phyloP scores from a whole-genome alignment of 2,797 vertebrate species.

The Parauchenoglanis ngamensis region DNA sequence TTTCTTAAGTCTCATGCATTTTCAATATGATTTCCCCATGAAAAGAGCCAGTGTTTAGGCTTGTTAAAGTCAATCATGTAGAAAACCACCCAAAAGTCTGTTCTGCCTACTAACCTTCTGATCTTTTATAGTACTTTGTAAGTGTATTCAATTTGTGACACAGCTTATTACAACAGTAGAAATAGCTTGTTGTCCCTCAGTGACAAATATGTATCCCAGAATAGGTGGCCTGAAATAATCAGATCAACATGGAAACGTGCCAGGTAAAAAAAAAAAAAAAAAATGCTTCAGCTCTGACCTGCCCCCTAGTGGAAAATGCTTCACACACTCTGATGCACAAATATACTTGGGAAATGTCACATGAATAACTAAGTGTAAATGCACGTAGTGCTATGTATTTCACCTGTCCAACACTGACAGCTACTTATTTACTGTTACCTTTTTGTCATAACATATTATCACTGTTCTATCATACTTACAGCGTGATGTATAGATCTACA shows the following conservation, averaged over 20 bases:
- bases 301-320: conserved; percentile 6
- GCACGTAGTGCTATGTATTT: background rate
- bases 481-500: background rate
- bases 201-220: conserved; percentile 16
- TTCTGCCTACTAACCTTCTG: background rate
- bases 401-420: background rate
- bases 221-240: conserved; percentile 30
- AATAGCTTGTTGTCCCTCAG: background rate
- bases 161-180: background rate
- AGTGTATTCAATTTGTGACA: background rate
- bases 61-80: background rate
- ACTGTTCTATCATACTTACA: background rate
- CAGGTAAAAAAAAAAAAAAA: background rate
- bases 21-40: background rate
- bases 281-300: background rate
- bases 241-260: conserved; percentile 4
- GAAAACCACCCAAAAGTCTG: background rate
- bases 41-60: background rate
- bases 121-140: background rate
- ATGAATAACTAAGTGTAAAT: background rate
- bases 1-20: background rate
- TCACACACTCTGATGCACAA: background rate
- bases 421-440: background rate
- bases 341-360: too few relatives aligned
- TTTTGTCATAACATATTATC: background rate